A percentile compares a stretch with the other conserved stretches of the same genome.
Evolutionary conservation across 2,888 invertebrate genomes (phyloP).

Genomic region (Leucania comma): DNA sequence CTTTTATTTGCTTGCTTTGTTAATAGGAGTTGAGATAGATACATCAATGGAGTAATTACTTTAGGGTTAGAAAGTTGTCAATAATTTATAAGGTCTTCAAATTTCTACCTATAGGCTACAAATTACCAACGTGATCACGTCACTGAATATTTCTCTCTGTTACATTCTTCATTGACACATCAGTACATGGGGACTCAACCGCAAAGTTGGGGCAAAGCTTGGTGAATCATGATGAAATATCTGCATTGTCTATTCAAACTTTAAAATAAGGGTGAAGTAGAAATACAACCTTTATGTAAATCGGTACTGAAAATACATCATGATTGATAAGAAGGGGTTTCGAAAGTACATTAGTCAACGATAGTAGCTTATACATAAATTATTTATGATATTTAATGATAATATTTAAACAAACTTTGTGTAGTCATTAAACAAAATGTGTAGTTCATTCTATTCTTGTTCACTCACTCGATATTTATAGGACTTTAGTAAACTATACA

Average conservation of each 20-base stretch:
- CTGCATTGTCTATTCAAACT: background rate
- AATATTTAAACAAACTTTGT: slow-evolving; percentile 13
- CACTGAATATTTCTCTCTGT: background rate
- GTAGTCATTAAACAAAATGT: background rate
- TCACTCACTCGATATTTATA: background rate
- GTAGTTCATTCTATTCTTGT: slow-evolving; percentile 2
- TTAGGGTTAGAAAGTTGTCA: background rate
- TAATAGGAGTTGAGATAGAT: background rate
- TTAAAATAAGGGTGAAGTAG: background rate
- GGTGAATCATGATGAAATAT: background rate
- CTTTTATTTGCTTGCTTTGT: too few species aligned
- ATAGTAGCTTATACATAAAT: slow-evolving; percentile 17
- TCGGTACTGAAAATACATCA: slow-evolving; percentile 1
- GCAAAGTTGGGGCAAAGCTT: background rate
- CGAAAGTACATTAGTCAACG: slow-evolving; percentile 2
- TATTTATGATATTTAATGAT: slow-evolving; percentile 10
- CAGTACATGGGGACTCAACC: rapidly evolving
- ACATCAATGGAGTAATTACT: background rate
- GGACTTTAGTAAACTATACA: slow-evolving; percentile 1
- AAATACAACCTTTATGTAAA: background rate
- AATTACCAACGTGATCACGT: background rate
- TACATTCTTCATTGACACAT: background rate
- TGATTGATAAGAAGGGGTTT: slow-evolving; percentile 2
- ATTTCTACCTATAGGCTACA: background rate
- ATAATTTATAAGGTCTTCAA: too few species aligned